These are phyloP conservation scores for Villa cingulata DNA, from an alignment of 2,888 invertebrate genomes.

Conservation along the genomic window DNA sequence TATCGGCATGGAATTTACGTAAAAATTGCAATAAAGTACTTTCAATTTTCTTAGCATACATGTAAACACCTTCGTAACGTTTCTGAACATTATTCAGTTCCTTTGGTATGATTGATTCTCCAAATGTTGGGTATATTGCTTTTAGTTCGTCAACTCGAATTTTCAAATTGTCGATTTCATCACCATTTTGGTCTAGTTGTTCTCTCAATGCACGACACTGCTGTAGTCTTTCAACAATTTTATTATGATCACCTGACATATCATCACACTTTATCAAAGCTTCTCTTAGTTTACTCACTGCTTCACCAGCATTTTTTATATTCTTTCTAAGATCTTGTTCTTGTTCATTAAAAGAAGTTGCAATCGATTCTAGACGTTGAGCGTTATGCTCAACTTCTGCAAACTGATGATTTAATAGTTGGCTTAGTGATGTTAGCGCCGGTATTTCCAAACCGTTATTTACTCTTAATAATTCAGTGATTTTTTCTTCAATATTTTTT, in stretches of 20 bases:
- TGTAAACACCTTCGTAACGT: constrained; percentile 61
- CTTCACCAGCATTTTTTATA: constrained; percentile 56
- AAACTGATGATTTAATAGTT: constrained; percentile 62
- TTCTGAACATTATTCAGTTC: constrained; percentile 74
- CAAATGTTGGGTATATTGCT: constrained; percentile 60
- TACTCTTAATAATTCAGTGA: constrained; percentile 61
- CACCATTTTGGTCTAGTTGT: constrained; percentile 54
- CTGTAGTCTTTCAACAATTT: constrained; percentile 64
- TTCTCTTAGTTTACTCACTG: constrained; percentile 60
- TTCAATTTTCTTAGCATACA: constrained; percentile 72
- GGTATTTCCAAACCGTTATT: constrained; percentile 58
- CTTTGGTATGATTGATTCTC: constrained; percentile 62
- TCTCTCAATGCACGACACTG: constrained; percentile 58
- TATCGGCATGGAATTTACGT: constrained; percentile 77
- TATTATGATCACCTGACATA: constrained; percentile 72
- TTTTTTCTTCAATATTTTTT: constrained; percentile 65
- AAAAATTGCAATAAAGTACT: constrained; percentile 63
- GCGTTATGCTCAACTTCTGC: constrained; percentile 57
- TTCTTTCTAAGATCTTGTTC: constrained; percentile 58
- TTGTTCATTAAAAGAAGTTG: constrained; percentile 57
- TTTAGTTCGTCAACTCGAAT: constrained; percentile 57
- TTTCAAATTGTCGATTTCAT: constrained; percentile 53
- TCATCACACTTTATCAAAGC: constrained; percentile 81
- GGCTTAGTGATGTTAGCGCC: constrained; percentile 48
- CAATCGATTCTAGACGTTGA: constrained; percentile 56